These are phyloP conservation scores for Gasterosteus aculeatus DNA, from an alignment of 2,113 vertebrate genomes.

Conservation along the genomic window DNA sequence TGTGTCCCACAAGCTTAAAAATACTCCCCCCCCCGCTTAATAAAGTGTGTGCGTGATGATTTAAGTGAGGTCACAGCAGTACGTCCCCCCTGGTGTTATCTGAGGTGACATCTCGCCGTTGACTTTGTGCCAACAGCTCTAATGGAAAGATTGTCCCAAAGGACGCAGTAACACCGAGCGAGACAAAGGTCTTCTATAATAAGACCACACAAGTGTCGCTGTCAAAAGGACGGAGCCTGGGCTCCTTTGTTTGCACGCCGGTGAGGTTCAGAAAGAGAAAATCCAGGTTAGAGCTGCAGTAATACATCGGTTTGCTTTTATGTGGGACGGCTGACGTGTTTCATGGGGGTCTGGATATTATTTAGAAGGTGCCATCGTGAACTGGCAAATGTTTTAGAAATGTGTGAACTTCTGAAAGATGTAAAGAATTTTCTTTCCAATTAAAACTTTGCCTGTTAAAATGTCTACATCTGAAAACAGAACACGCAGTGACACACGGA, in stretches of 20 bases:
- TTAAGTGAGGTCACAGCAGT: conserved; percentile 8
- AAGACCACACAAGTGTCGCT: conserved; percentile 15
- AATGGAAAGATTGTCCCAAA: conserved; percentile 31
- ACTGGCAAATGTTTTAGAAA: background rate
- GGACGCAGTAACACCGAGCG: background rate
- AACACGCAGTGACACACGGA: background rate
- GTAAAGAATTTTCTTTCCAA: background rate
- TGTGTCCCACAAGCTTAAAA: conserved; percentile 1
- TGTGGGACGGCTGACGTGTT: background rate
- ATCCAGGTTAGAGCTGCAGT: background rate
- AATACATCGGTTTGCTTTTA: background rate
- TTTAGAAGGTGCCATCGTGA: background rate
- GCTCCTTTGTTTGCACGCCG: background rate
- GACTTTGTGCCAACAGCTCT: conserved; percentile 27
- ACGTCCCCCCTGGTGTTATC: background rate
- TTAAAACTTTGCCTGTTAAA: background rate
- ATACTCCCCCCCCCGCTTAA: conserved; percentile 11
- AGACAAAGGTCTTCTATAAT: conserved; percentile 53
- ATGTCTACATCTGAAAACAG: background rate
- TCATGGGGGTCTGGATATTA: background rate
- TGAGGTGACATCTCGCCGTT: conserved; percentile 16
- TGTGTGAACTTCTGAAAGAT: background rate
- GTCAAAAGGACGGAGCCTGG: conserved; percentile 14
- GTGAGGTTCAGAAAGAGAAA: background rate
- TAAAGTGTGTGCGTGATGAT: conserved; percentile 3